Percentiles rank a stretch among this genome's conserved stretches.
These are phyloP conservation scores for Toxotes chatareus DNA, from an alignment of 2,113 vertebrate species.

Conservation along the genomic window DNA sequence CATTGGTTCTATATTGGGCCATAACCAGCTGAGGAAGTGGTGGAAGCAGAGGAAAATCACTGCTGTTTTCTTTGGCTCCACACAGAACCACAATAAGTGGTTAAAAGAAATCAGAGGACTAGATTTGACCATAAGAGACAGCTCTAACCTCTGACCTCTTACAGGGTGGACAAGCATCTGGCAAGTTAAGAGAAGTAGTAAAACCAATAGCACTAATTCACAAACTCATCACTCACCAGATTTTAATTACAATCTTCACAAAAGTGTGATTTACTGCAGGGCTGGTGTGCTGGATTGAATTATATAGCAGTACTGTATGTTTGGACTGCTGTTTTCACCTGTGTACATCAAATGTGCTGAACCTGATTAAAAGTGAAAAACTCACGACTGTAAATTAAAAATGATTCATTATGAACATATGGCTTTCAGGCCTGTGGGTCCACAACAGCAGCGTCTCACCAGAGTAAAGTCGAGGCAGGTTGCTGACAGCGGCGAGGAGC, in stretches of 20 bases:
- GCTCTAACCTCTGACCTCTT: no score
- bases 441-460: slow-evolving; percentile 81
- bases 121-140: no score
- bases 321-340: background rate
- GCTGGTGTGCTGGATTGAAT: background rate
- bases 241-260: background rate
- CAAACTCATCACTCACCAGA: background rate
- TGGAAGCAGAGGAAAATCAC: no score
- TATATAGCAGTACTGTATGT: background rate
- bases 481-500: slow-evolving; percentile 89
- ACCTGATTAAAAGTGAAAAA: background rate
- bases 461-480: slow-evolving; percentile 90
- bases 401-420: background rate
- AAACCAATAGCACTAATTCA: no score
- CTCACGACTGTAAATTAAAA: background rate
- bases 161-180: no score
- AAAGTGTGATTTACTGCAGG: background rate
- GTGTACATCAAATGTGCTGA: no score
- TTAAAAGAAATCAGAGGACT: background rate
- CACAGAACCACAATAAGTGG: background rate
- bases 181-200: no score
- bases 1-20: no score
- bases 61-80: background rate
- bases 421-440: no score
- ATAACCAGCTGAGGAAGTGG: background rate